Conservation (phyloP, 2,888 invertebrate genomes). For the Scaptomyza parva region DNA sequence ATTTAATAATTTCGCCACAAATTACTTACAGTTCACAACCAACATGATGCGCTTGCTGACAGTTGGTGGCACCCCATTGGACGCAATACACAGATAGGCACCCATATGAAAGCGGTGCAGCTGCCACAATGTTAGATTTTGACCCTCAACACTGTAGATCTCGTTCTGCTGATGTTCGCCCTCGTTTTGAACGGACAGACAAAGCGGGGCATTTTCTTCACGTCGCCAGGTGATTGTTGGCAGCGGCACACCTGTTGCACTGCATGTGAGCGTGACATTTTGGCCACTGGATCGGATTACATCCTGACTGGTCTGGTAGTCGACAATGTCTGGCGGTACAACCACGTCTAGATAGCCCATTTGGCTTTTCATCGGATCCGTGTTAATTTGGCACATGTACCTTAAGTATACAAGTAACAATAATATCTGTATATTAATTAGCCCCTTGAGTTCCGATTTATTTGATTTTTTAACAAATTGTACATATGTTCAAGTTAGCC, state of each 20-base stretch:
- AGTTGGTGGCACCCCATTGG: constrained; percentile 85
- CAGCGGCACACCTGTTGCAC: constrained; percentile 93
- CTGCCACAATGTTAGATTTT: constrained; percentile 81
- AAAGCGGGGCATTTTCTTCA: constrained; percentile 89
- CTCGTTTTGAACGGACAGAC: constrained; percentile 35
- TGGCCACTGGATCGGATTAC: constrained; percentile 94
- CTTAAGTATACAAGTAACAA: constrained; percentile 19
- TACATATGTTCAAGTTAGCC: no score
- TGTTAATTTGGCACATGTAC: constrained; percentile 97
- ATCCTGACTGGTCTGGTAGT: constrained; percentile 94
- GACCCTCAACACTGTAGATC: constrained; percentile 82
- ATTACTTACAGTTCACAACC: constrained; percentile 83
- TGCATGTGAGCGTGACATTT: constrained; percentile 93
- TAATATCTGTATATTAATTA: no score
- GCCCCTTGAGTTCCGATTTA: no score
- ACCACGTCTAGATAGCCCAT: constrained; percentile 94
- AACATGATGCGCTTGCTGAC: constrained; percentile 84
- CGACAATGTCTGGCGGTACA: constrained; percentile 94
- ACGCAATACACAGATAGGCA: constrained; percentile 84
- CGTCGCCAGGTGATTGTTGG: constrained; percentile 95
- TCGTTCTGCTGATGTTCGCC: constrained; percentile 46
- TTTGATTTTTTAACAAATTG: no score
- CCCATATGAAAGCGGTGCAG: constrained; percentile 82
- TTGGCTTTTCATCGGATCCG: constrained; percentile 96
- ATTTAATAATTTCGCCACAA: not conserved